A percentile compares a stretch with the other conserved stretches of the same genome.
These are phyloP conservation scores for Drosophila emarginata DNA, from an alignment of 2,888 invertebrate genomes.

Conservation along the genomic window DNA sequence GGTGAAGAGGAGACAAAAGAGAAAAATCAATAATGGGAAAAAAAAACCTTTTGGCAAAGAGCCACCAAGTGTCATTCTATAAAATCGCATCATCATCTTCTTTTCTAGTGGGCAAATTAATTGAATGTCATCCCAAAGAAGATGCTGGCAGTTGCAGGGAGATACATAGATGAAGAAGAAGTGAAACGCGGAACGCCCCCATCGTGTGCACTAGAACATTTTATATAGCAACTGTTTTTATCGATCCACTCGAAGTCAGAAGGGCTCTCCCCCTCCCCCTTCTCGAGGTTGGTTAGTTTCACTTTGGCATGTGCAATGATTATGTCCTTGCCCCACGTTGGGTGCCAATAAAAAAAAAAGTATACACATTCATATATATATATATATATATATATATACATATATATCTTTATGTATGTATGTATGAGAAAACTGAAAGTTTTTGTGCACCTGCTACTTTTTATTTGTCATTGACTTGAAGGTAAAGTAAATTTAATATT, in stretches of 20 bases:
- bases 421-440: constrained; percentile 2
- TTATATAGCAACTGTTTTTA: constrained; percentile 30
- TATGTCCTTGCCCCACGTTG: constrained; percentile 31
- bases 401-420: neutral
- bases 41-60: constrained; percentile 36
- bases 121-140: constrained; percentile 53
- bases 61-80: constrained; percentile 47
- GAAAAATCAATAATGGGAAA: constrained; percentile 62
- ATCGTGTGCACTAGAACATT: constrained; percentile 23
- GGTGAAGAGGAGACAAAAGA: constrained; percentile 18
- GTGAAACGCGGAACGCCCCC: constrained; percentile 10
- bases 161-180: neutral
- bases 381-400: neutral
- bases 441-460: constrained; percentile 1
- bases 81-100: constrained; percentile 40
- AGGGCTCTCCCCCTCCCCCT: neutral
- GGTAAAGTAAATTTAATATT: neutral
- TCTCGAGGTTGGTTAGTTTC: constrained; percentile 8
- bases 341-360: constrained; percentile 1
- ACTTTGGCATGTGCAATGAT: constrained; percentile 22
- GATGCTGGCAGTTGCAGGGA: neutral
- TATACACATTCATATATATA: neutral
- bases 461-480: neutral
- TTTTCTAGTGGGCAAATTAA: constrained; percentile 50
- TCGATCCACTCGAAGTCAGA: constrained; percentile 31